Evolutionary conservation across 2,113 vertebrate species (phyloP).

Genomic region (Atractosteus spatula): DNA sequence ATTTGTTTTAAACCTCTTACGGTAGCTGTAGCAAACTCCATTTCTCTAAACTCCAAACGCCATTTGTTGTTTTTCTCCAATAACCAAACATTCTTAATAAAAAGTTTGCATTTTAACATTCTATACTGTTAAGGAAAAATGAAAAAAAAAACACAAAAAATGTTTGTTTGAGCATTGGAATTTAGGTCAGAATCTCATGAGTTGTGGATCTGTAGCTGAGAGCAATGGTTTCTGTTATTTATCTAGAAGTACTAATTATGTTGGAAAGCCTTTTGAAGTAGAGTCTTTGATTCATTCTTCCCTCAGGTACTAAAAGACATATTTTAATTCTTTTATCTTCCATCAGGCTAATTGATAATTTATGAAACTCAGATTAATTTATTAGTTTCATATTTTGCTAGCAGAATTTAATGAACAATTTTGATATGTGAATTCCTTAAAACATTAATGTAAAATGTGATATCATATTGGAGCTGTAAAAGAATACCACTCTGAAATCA

Average conservation of each 20-base stretch:
- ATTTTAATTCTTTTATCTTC: not conserved
- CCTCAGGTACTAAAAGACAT: conserved; percentile 15
- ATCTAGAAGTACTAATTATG: conserved; percentile 41
- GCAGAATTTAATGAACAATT: not conserved
- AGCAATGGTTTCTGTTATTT: conserved; percentile 33
- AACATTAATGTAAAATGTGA: no score
- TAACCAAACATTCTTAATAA: no score
- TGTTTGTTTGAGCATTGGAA: conserved; percentile 49
- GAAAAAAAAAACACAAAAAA: no score
- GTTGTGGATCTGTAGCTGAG: conserved; percentile 8
- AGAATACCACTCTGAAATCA: no score
- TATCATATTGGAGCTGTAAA: no score
- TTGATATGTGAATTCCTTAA: no score
- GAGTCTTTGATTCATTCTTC: conserved; percentile 14
- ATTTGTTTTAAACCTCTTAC: no score
- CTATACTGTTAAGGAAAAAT: not conserved
- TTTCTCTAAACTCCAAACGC: no score
- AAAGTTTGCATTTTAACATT: no score
- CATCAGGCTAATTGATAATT: not conserved
- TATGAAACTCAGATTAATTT: not conserved
- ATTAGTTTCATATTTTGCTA: not conserved
- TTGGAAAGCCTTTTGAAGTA: conserved; percentile 37
- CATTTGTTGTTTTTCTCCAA: no score
- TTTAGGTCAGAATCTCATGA: conserved; percentile 60
- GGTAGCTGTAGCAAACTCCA: no score